phyloP scores from a whole-genome alignment of 2,888 invertebrate genomes.

The Amphipoea lucens region DNA sequence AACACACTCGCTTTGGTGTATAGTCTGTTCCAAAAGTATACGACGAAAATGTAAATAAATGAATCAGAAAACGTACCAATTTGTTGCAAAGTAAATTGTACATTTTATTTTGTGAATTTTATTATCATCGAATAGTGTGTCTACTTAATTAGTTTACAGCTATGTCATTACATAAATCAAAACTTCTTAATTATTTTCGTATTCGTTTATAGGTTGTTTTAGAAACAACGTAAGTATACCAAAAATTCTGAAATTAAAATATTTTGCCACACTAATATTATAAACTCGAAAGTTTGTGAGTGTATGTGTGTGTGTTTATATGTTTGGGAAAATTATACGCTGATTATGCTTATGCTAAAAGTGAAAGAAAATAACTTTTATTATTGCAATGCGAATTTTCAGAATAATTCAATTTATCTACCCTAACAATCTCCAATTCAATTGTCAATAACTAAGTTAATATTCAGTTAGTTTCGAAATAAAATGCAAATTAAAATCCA shows the following conservation, averaged over 20 bases:
- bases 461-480: constrained; percentile 57
- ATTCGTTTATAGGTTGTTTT: too few relatives aligned
- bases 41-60: background rate
- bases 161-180: too few relatives aligned
- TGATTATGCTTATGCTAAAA: background rate
- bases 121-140: background rate
- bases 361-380: background rate
- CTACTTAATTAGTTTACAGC: too few relatives aligned
- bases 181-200: too few relatives aligned
- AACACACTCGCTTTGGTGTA: background rate
- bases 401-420: background rate
- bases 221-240: too few relatives aligned
- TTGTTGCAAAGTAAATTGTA: too few relatives aligned
- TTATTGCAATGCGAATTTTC: background rate
- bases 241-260: background rate
- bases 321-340: background rate
- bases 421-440: background rate
- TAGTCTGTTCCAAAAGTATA: background rate
- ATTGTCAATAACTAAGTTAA: constrained; percentile 35
- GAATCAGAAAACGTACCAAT: background rate
- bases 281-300: too few relatives aligned
- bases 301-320: too few relatives aligned
- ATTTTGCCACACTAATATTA: background rate
- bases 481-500: constrained; percentile 60
- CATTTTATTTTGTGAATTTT: too few relatives aligned